Percentiles rank a stretch among this genome's conserved stretches.
Conservation (phyloP, 2,888 invertebrate genomes). For the Brachynemurus nebulosus region DNA sequence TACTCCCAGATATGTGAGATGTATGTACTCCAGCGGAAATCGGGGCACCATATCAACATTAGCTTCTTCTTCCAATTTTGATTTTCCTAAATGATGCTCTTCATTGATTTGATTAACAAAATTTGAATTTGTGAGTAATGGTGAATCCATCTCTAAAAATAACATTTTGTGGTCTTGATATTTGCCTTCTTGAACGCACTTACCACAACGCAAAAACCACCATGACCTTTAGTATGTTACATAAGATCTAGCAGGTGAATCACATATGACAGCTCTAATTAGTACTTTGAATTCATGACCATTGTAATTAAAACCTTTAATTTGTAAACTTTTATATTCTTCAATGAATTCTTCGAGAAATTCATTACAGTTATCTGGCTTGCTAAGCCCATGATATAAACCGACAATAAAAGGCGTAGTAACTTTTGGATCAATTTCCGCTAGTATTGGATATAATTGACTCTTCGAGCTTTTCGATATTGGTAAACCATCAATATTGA, state of each 20-base stretch:
- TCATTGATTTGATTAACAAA: neutral
- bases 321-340: too few relatives aligned
- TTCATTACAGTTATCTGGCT: neutral
- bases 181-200: neutral
- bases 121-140: neutral
- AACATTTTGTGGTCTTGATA: neutral
- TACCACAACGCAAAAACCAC: neutral
- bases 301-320: too few relatives aligned
- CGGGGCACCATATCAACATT: too few relatives aligned
- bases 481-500: conserved; percentile 1
- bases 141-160: neutral
- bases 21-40: neutral
- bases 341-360: neutral
- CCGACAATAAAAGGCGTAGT: neutral
- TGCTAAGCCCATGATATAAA: neutral
- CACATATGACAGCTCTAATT: neutral
- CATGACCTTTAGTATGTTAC: too few relatives aligned
- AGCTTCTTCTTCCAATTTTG: too few relatives aligned
- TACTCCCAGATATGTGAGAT: neutral
- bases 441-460: neutral
- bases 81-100: too few relatives aligned
- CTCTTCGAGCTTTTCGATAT: neutral
- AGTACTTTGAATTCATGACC: neutral
- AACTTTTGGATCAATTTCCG: conserved; percentile 1
- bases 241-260: neutral